A percentile compares a stretch with the other conserved stretches of the same genome.
Conservation (phyloP, 2,888 invertebrate genomes). For the Perdita meconis region DNA sequence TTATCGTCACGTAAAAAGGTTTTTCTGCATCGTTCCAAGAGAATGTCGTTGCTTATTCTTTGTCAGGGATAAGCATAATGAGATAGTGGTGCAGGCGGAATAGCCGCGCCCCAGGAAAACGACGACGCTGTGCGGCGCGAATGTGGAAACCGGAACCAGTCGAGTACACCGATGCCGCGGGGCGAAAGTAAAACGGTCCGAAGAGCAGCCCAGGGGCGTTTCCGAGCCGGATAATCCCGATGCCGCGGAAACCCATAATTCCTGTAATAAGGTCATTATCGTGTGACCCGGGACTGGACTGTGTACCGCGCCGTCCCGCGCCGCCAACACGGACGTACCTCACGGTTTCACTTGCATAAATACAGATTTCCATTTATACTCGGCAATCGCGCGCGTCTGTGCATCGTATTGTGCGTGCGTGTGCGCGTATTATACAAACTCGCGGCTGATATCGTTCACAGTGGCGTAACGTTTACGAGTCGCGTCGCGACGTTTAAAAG, state of each 20-base stretch:
- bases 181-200: slow-evolving; percentile 48
- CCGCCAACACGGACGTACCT: slow-evolving; percentile 31
- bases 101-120: not conserved
- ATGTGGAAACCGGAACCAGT: slow-evolving; percentile 49
- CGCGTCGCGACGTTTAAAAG: slow-evolving; percentile 32
- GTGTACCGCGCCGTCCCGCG: not conserved
- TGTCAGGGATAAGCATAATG: too few relatives aligned
- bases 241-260: slow-evolving; percentile 66
- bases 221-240: slow-evolving; percentile 57
- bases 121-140: slow-evolving; percentile 4
- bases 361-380: slow-evolving; percentile 64
- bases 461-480: slow-evolving; percentile 61
- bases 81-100: not conserved
- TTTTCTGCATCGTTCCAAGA: too few relatives aligned
- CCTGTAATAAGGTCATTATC: slow-evolving; percentile 74
- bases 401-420: not conserved
- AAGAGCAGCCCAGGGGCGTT: slow-evolving; percentile 41
- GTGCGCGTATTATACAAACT: slow-evolving; percentile 32
- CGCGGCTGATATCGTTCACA: slow-evolving; percentile 40
- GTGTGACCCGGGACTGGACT: slow-evolving; percentile 66
- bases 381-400: slow-evolving; percentile 9
- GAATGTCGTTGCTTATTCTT: too few relatives aligned
- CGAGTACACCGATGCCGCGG: not conserved
- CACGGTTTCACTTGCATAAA: slow-evolving; percentile 55
- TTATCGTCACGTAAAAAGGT: too few relatives aligned